Evolutionary conservation across 64 coral and sea anemone species (phyloP), one percentile per base, ranked within the genome.

Genomic region (Actinia equina): DNA sequence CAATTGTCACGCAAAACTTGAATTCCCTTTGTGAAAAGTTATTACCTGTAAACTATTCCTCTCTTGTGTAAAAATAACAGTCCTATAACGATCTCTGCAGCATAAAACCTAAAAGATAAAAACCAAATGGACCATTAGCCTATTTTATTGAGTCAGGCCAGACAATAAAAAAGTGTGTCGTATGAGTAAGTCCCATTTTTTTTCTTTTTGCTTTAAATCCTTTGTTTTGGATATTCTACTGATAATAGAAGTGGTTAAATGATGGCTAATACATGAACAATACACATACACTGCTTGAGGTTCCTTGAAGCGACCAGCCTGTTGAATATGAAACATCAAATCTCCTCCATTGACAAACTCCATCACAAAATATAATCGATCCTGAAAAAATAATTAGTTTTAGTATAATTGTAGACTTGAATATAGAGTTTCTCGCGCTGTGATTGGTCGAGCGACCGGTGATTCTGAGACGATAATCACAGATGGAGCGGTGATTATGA

Each of bases 291-390:
- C 95, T 43, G 95, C 95, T 44, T 94, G 95, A 43, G 95, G 95
- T 58, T 98, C 95, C 80, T 94, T 98, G 77, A 98, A 98, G 84
- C 90, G 93, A 49, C 95, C 95, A 80, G 89, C 87, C 54, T 98
- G 92, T 44, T 98, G 96, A 83, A 98, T 98, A 57, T 98, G 96
- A 30, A 98, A 98, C 96, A 98, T 98, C 51, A 98, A 83, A 76
- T 98, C 96, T 46, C 96, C 96, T 43, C 96, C 96, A 92, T 98
- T 98, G 26, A 98, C 90, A 88, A 92, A 98, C 64, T 98, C 96
- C 96, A 98, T 98, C 60, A 95, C 96, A 91, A 98, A 98, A 59
- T 94, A 98, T 25, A 98, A 86, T 18, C 96, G 93, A 89, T 98
- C 96, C 96, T 98, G 54, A 82, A n/a, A 6, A 88, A 74, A 74